phyloP scores from a whole-genome alignment of 1,140 invertebrate species.

The Caligus rogercresseyi region DNA sequence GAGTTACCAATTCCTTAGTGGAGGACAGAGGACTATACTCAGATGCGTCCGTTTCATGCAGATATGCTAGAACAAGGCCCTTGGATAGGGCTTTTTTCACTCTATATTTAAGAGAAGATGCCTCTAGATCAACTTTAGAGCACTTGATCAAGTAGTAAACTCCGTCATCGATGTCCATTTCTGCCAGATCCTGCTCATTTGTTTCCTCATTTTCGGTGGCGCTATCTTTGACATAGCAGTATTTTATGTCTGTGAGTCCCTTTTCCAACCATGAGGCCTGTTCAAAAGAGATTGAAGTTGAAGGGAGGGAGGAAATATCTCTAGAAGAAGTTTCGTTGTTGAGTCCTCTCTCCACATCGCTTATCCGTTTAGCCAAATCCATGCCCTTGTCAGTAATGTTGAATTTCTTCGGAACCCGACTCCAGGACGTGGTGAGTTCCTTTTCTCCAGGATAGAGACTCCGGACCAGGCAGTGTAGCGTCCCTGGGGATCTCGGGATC shows the following conservation, averaged over 20 bases:
- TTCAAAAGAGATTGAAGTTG: background rate
- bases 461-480: background rate
- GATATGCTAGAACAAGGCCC: background rate
- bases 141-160: constrained; percentile 6
- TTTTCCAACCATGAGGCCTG: constrained; percentile 3
- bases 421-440: background rate
- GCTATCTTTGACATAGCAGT: constrained; percentile 1
- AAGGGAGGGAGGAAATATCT: background rate
- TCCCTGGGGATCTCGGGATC: background rate
- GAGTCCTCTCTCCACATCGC: background rate
- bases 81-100: background rate
- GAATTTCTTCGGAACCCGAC: background rate
- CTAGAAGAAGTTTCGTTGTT: background rate
- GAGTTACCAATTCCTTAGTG: background rate
- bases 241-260: background rate
- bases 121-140: background rate
- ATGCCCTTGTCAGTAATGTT: background rate
- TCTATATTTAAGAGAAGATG: background rate
- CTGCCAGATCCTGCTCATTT: background rate
- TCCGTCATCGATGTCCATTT: constrained; percentile 1
- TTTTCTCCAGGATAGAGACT: constrained; percentile 1
- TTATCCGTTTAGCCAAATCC: background rate
- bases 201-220: background rate
- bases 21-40: background rate
- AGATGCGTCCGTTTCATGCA: background rate